A percentile compares a stretch with the other conserved stretches of the same genome.
phyloP scores from a whole-genome alignment of 64 coral and sea anemone genomes.

The Stylophora pistillata region DNA sequence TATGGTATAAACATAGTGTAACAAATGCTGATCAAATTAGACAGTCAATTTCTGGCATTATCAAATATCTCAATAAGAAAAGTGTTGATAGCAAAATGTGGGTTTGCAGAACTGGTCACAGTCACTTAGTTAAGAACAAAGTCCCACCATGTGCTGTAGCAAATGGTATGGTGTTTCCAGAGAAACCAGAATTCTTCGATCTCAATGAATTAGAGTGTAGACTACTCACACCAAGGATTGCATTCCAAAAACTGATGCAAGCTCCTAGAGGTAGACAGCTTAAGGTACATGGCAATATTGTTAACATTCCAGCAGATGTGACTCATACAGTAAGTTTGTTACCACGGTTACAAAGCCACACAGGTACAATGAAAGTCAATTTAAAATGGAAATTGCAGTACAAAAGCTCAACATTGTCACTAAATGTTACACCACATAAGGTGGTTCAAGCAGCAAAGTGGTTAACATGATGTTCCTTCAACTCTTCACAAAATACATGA shows the following conservation, averaged over 20 bases:
- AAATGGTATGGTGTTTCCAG: constrained; percentile 45
- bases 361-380: background rate
- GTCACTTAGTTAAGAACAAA: constrained; percentile 27
- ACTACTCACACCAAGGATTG: no score
- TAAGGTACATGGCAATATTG: background rate
- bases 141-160: constrained; percentile 25
- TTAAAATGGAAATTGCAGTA: background rate
- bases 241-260: no score
- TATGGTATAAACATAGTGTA: background rate
- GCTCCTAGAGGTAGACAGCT: no score
- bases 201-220: no score
- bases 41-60: no score
- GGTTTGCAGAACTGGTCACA: constrained; percentile 2
- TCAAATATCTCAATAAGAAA: no score
- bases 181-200: background rate
- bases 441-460: background rate
- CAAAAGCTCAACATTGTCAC: background rate
- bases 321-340: background rate
- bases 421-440: background rate
- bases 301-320: background rate
- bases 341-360: background rate
- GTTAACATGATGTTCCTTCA: background rate
- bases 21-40: no score
- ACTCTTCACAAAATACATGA: background rate
- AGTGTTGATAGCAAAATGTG: background rate